Percentiles rank a stretch among this genome's conserved stretches.
phyloP scores from a whole-genome alignment of 2,888 invertebrate species.

The Pseudococcus jackbeardsleyi region DNA sequence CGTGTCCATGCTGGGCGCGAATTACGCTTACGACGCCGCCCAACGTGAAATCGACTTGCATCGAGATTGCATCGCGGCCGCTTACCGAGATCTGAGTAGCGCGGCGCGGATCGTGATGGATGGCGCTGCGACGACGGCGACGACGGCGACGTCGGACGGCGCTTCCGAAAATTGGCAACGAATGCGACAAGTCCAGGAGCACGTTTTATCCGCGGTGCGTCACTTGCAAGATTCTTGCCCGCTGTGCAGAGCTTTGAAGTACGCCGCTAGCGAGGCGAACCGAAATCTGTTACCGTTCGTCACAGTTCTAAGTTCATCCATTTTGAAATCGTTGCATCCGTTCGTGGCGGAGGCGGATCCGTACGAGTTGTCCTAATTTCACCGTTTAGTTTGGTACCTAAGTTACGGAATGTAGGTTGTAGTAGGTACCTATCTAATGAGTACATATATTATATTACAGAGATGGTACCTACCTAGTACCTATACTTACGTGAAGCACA shows the following conservation, averaged over 20 bases:
- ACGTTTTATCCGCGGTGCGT: background rate
- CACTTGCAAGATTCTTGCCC: conserved; percentile 38
- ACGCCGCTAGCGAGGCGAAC: background rate
- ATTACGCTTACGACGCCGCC: background rate
- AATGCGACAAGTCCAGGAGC: background rate
- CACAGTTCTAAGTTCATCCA: background rate
- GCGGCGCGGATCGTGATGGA: background rate
- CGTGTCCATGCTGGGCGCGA: background rate
- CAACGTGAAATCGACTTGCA: background rate
- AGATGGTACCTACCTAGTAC: too few species aligned
- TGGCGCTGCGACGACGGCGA: too few species aligned
- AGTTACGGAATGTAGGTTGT: too few species aligned
- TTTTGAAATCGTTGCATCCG: conserved; percentile 32
- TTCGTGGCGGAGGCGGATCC: background rate
- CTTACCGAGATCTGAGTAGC: background rate
- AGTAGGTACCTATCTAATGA: too few species aligned
- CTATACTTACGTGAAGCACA: too few species aligned
- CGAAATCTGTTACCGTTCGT: background rate
- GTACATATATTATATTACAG: too few species aligned
- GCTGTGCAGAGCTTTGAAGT: conserved; percentile 43
- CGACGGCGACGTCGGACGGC: too few species aligned
- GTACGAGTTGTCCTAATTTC: background rate
- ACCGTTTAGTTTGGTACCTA: background rate
- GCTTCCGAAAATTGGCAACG: background rate
- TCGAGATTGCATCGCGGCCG: background rate